Evolutionary conservation across 2,113 vertebrate species (phyloP), one percentile per base, ranked within the genome.

Genomic region (Oriolus oriolus): DNA sequence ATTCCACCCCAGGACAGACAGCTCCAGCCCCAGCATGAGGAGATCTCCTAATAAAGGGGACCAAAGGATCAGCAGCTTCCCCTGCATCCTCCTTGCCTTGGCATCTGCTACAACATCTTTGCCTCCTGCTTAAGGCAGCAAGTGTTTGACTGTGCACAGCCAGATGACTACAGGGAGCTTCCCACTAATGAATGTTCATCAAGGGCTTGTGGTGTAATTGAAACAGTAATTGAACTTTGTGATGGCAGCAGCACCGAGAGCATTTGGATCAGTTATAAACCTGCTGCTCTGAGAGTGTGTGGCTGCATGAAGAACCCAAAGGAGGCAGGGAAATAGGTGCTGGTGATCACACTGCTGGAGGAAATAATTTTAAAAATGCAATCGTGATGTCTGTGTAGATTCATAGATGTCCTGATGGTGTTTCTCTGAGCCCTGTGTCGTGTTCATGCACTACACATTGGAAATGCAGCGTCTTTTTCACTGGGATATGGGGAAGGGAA

Each of bases 171-270:
- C 5, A 4, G 66, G 84, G 84, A 89, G 54, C 91, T 73, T 76
- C 61, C 44, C 78, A 69, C 74, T 93, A 85, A 91, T 44, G 89
- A 77, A 42, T 63, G 93, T 23, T 96, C 95, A 96, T 89, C 81
- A 93, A 88, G 57, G 70, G 50, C 89, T 79, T 57, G 37, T 47
- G 30, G 57, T 22, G 45, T 83, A 94, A 96, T 76, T 91, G 89
- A 83, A 97, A 68, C 61, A 87, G 81, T 75, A 95, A 95, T 60
- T 92, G 93, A 89, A 95, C 84, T 85, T 50, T 84, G 89, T n/a
- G 81, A 95, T 79, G 93, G 81, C 44, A 93, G 89, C 14, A 35
- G 65, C 53, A 47, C 24, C 1, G 4, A 84, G 68, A 81, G 87
- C 26, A 27, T 31, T 81, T 66, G 68, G 68, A 74, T 84, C 26